These are phyloP conservation scores for Crotophaga sulcirostris DNA, from an alignment of 2,113 vertebrate species.

Conservation along the genomic window DNA sequence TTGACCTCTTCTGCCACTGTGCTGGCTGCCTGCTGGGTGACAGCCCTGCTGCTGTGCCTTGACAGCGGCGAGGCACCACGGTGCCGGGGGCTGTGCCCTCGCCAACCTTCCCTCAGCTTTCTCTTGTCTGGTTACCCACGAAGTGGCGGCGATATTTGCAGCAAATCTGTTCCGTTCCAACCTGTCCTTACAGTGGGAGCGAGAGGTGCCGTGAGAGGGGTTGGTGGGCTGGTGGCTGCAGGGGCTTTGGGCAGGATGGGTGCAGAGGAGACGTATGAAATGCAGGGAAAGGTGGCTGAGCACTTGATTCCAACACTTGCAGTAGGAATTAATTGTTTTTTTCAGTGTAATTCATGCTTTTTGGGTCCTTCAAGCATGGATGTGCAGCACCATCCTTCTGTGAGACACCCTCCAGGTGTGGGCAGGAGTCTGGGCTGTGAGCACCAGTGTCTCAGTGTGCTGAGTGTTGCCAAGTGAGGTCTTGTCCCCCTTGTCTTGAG, in stretches of 20 bases:
- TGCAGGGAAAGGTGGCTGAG: neutral
- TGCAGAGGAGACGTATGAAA: neutral
- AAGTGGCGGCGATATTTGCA: neutral
- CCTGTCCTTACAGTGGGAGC: neutral
- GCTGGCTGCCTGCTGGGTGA: neutral
- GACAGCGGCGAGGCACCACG: fast-evolving
- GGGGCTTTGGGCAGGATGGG: neutral
- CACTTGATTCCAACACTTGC: fast-evolving
- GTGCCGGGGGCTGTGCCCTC: neutral
- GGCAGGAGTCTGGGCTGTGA: neutral
- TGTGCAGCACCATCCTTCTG: neutral
- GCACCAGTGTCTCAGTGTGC: neutral
- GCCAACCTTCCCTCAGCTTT: neutral
- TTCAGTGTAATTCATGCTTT: neutral
- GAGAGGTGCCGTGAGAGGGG: neutral
- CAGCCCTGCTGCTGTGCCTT: neutral
- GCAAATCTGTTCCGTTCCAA: neutral
- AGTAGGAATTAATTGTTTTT: neutral
- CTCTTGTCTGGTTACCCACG: neutral
- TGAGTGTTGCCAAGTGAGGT: neutral
- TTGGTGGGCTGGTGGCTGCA: neutral
- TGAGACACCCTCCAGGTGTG: fast-evolving
- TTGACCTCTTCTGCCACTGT: neutral
- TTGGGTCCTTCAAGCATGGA: neutral
- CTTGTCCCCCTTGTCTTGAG: neutral